Percentiles rank a stretch among this genome's conserved stretches.
phyloP scores from a whole-genome alignment of 2,797 vertebrate genomes.

The Tangara arthus region DNA sequence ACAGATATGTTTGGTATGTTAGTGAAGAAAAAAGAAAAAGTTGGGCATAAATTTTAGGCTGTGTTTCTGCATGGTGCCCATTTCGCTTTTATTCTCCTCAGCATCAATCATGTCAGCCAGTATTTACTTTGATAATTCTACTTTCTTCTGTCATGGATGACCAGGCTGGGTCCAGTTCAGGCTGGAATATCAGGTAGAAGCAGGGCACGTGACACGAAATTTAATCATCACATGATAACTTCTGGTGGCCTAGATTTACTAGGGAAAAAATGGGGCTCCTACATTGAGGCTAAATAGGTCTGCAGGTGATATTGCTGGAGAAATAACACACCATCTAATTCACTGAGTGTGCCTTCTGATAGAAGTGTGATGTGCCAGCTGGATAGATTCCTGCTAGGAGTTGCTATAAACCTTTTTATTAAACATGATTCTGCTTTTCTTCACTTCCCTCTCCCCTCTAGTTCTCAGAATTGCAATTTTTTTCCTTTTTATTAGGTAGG shows the following conservation, averaged over 20 bases:
- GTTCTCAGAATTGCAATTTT: background rate
- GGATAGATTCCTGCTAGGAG: background rate
- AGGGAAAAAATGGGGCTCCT: background rate
- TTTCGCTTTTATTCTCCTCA: background rate
- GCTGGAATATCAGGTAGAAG: background rate
- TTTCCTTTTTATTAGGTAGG: background rate
- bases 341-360: background rate
- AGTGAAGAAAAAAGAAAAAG: background rate
- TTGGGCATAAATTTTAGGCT: background rate
- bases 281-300: background rate
- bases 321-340: background rate
- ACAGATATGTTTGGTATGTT: background rate
- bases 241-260: background rate
- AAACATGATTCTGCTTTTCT: constrained; percentile 9
- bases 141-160: background rate
- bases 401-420: constrained; percentile 6
- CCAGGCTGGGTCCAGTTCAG: background rate
- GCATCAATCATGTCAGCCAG: background rate
- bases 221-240: background rate
- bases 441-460: background rate
- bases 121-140: background rate
- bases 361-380: background rate
- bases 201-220: background rate
- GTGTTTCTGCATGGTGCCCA: background rate
- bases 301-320: background rate